phyloP scores from a whole-genome alignment of 2,888 invertebrate genomes.

The Dynastes tityus region DNA sequence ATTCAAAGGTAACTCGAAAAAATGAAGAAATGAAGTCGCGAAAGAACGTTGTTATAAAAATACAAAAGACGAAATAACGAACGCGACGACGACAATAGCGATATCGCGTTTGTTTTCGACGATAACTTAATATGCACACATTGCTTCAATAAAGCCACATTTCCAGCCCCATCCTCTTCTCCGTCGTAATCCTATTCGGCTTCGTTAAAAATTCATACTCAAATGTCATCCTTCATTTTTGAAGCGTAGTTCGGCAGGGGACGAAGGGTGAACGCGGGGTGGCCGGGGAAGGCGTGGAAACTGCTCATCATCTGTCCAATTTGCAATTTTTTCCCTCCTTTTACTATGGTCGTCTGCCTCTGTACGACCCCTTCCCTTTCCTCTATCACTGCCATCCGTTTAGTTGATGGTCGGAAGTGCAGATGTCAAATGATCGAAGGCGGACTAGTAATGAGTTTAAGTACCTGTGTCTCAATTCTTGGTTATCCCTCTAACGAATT shows the following conservation, averaged over 20 bases:
- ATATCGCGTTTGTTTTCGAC: constrained; percentile 13
- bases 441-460: constrained; percentile 32
- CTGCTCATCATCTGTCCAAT: constrained; percentile 44
- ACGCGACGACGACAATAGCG: not conserved
- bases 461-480: constrained; percentile 10
- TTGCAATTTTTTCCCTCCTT: constrained; percentile 39
- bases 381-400: not conserved
- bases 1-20: not conserved
- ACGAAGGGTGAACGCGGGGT: not conserved
- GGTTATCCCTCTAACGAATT: constrained; percentile 13
- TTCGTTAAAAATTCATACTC: constrained; percentile 47
- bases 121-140: constrained; percentile 43
- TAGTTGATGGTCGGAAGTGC: not conserved
- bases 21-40: not conserved
- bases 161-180: constrained; percentile 30
- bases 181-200: constrained; percentile 33
- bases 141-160: constrained; percentile 43
- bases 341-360: not conserved
- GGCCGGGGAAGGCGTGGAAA: constrained; percentile 20
- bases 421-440: constrained; percentile 24
- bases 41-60: constrained; percentile 13
- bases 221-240: constrained; percentile 41
- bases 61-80: constrained; percentile 22
- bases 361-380: not conserved
- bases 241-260: not conserved